Base-by-base conservation (phyloP, 2,113 vertebrate genomes). In the Chloropsis cyanopogon region DNA sequence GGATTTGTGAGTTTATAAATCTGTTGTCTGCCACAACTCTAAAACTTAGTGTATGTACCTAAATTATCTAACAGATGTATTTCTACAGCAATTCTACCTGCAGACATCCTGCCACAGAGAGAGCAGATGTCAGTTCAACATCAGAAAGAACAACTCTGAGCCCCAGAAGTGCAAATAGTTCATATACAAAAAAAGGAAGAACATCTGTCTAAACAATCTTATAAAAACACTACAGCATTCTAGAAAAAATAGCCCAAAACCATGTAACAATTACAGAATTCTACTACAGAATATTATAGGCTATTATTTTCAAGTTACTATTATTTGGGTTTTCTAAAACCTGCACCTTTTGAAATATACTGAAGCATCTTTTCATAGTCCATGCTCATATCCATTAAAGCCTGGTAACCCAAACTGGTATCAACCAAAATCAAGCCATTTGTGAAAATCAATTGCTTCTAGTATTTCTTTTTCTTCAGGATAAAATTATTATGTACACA, bases 41-140 rank as follows among this genome's bases (percentile, higher is more conserved):
- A 78, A 85, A 93, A 93, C 26, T 81, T 69, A 49, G 39, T 65
- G 31, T 63, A 90, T 65, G 31, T 63, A 90, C 37, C 60, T 92
- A 92, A 88, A 89, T 92, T 88, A 72, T 70, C 29, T 72, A 92
- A 71, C 49, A 88, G 66, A 92, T 81, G 33, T 53, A 93, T 83
- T 96, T 95, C 79, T 83, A 76, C 35, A 65, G 68, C 75, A 92
- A 81, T 87, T 89, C 88, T 94, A 96, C 93, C 94, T 97, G 94
- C 73, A 93, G 70, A 92, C 65, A 92, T 75, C 59, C 57, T 93
- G 82, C 69, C 66, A 95, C 47, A 80, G 66, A 93, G 78, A 96
- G 52, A 83, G 33, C 82, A 95, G 90, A 91, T 95, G 86, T 81
- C 90, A 93, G 19, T 89, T 95, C 77, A 90, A 78, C 77, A 95